Evolutionary conservation across 2,113 vertebrate species (phyloP).

Genomic region (Rafetus swinhoei): DNA sequence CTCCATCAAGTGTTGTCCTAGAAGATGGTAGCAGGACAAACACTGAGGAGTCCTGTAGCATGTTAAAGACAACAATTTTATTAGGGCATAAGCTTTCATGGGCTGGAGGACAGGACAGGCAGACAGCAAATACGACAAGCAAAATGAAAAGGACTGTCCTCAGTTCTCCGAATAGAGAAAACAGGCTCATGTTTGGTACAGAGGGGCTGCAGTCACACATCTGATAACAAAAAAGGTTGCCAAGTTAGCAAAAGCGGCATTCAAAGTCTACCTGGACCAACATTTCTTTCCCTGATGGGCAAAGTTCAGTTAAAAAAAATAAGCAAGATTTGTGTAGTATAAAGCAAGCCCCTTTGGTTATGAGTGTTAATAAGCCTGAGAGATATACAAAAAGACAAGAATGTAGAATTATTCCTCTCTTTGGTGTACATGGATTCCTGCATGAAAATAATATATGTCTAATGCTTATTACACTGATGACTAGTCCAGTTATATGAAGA

Average conservation of each 20-base stretch:
- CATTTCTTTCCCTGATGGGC: constrained; percentile 19
- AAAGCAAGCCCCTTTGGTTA: constrained; percentile 21
- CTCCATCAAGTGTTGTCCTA: background rate
- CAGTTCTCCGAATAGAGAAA: background rate
- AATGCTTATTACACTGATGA: constrained; percentile 12
- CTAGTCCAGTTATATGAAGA: constrained; percentile 33
- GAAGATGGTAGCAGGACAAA: background rate
- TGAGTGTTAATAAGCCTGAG: background rate
- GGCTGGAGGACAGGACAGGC: too few species aligned
- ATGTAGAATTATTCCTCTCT: constrained; percentile 3
- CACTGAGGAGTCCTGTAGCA: too few species aligned
- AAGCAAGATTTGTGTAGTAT: constrained; percentile 22
- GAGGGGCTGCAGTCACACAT: background rate
- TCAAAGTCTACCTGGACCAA: constrained; percentile 24
- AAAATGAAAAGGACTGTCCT: background rate
- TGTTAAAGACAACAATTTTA: too few species aligned
- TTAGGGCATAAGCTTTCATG: too few species aligned
- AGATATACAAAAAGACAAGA: constrained; percentile 15
- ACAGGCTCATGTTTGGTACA: background rate
- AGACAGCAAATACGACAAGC: background rate
- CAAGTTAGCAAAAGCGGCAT: background rate
- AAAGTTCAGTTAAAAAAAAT: constrained; percentile 34
- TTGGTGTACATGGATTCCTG: background rate
- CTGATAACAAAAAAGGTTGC: constrained; percentile 27
- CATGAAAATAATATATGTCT: constrained; percentile 33